Conservation (phyloP, 2,113 vertebrate genomes). For the Tragelaphus imberbis region DNA sequence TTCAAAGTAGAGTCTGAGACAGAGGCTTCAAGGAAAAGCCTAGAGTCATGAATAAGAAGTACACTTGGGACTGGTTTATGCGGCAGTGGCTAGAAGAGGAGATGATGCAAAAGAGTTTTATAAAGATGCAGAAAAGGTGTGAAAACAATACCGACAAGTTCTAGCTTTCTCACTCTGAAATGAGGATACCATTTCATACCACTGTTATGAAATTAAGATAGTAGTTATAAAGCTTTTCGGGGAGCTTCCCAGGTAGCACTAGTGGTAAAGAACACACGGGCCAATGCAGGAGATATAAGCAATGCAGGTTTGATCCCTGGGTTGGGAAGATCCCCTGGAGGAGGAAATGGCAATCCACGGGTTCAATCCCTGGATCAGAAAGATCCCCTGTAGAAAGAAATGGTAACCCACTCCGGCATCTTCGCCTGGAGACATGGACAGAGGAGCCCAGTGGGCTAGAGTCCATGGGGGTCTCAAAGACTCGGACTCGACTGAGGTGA, state of each 20-base stretch:
- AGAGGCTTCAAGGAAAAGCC: neutral
- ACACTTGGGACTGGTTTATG: neutral
- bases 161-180: neutral
- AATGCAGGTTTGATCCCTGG: neutral
- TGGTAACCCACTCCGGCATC: neutral
- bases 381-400: neutral
- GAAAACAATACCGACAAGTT: neutral
- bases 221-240: neutral
- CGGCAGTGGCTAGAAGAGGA: neutral
- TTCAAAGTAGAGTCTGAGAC: neutral
- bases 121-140: neutral
- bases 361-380: neutral
- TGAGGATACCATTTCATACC: neutral
- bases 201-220: neutral
- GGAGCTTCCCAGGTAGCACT: neutral
- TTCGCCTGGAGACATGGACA: neutral
- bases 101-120: neutral
- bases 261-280: neutral
- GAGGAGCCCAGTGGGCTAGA: neutral
- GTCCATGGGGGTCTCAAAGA: neutral
- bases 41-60: neutral
- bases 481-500: neutral
- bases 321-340: neutral
- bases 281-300: neutral
- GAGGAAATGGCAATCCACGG: neutral